Evolutionary conservation across 2,888 invertebrate species (phyloP).

Genomic region (Xanthorhoe designata): DNA sequence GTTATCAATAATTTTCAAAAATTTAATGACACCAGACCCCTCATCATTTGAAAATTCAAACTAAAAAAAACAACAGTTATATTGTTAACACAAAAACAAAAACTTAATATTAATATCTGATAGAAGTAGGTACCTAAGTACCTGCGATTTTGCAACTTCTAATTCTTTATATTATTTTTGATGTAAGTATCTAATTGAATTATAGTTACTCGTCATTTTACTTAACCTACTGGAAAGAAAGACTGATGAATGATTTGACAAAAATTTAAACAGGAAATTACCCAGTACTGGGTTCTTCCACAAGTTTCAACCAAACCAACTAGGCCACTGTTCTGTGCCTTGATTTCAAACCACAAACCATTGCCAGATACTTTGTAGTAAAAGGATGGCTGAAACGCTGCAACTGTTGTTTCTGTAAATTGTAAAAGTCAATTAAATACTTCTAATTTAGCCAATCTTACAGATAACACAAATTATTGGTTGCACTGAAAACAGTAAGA

Average conservation of each 20-base stretch:
- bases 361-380: constrained; percentile 61
- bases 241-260: neutral
- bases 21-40: constrained; percentile 46
- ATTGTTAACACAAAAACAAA: no score
- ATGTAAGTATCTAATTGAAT: no score
- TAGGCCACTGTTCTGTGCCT: constrained; percentile 52
- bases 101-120: no score
- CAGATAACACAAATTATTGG: no score
- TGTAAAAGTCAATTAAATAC: neutral
- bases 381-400: constrained; percentile 53
- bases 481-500: no score
- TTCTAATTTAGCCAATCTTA: no score
- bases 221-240: neutral
- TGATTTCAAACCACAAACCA: constrained; percentile 63
- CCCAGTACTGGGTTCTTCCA: constrained; percentile 52
- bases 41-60: constrained; percentile 50
- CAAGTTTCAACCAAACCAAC: constrained; percentile 59
- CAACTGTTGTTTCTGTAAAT: constrained; percentile 61
- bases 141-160: no score
- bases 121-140: no score
- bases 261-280: constrained; percentile 34
- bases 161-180: no score
- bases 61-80: constrained; percentile 23
- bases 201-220: no score
- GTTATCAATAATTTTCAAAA: constrained; percentile 45